These are phyloP conservation scores for Rhizoglyphus robini DNA, from an alignment of 1,140 invertebrate species.

Conservation along the genomic window DNA sequence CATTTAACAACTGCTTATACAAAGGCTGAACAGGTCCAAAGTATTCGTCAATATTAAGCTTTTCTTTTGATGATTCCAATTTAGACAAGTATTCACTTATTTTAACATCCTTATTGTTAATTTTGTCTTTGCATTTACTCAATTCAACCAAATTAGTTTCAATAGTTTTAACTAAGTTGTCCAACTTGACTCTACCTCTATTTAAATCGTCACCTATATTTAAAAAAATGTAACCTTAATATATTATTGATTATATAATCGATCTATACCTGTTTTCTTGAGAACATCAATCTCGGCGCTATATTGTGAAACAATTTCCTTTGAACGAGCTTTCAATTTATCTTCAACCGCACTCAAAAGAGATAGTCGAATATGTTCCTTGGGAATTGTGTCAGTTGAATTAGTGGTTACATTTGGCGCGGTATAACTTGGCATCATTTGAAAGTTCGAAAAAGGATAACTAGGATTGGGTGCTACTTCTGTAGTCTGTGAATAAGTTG, in stretches of 20 bases:
- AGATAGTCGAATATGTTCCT: constrained; percentile 86
- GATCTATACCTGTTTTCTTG: constrained; percentile 47
- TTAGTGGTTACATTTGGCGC: not conserved
- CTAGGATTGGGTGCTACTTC: not conserved
- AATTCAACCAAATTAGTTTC: constrained; percentile 59
- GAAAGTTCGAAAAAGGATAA: not conserved
- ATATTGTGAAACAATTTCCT: constrained; percentile 68
- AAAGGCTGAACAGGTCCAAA: constrained; percentile 89
- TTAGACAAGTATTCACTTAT: constrained; percentile 63
- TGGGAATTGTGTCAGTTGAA: constrained; percentile 55
- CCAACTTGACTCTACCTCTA: constrained; percentile 49
- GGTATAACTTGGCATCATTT: not conserved
- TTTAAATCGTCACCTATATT: constrained; percentile 24
- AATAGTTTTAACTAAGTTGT: constrained; percentile 61
- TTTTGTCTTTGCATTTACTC: constrained; percentile 47
- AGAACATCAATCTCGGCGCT: constrained; percentile 83
- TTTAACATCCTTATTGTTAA: constrained; percentile 73
- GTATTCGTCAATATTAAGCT: constrained; percentile 85
- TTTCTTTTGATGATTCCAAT: constrained; percentile 49
- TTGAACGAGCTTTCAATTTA: constrained; percentile 67
- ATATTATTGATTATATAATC: constrained; percentile 3
- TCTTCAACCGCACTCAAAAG: constrained; percentile 87
- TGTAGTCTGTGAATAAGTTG: not conserved
- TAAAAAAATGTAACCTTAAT: constrained; percentile 8
- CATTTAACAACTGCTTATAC: constrained; percentile 86